These are phyloP conservation scores for Smutsia temminckii DNA, from an alignment of 2,797 vertebrate genomes.

Conservation along the genomic window DNA sequence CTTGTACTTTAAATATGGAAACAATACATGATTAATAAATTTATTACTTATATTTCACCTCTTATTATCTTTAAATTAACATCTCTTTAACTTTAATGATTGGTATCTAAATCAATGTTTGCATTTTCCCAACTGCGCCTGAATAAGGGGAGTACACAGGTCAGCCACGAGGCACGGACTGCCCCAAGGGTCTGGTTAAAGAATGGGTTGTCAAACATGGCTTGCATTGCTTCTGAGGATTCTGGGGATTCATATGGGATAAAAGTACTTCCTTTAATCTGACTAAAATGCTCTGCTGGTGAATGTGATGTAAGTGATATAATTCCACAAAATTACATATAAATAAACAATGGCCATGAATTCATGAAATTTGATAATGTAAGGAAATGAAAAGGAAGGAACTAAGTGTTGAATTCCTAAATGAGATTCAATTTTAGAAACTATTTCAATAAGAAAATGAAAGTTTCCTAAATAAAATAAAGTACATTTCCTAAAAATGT, in stretches of 20 bases:
- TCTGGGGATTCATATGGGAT: background rate
- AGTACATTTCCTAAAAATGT: background rate
- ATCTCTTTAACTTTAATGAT: conserved; percentile 12
- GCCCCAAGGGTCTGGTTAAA: background rate
- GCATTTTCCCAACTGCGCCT: background rate
- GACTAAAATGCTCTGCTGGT: background rate
- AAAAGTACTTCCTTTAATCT: background rate
- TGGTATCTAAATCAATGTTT: background rate
- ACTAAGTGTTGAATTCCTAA: background rate
- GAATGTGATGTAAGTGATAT: background rate
- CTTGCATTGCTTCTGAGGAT: background rate
- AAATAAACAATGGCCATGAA: background rate
- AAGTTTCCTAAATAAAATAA: background rate
- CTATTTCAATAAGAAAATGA: background rate
- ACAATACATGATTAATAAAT: background rate
- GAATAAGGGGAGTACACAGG: background rate
- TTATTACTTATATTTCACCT: background rate
- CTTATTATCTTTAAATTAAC: background rate
- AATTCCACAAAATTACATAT: background rate
- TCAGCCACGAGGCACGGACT: background rate
- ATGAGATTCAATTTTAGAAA: background rate
- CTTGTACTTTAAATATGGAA: background rate
- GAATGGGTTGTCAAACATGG: background rate
- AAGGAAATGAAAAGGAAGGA: background rate
- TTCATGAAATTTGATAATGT: background rate